Percentiles rank a stretch among this genome's conserved stretches.
These are phyloP conservation scores for Pteronura brasiliensis DNA, from an alignment of 2,113 vertebrate species.

Conservation along the genomic window DNA sequence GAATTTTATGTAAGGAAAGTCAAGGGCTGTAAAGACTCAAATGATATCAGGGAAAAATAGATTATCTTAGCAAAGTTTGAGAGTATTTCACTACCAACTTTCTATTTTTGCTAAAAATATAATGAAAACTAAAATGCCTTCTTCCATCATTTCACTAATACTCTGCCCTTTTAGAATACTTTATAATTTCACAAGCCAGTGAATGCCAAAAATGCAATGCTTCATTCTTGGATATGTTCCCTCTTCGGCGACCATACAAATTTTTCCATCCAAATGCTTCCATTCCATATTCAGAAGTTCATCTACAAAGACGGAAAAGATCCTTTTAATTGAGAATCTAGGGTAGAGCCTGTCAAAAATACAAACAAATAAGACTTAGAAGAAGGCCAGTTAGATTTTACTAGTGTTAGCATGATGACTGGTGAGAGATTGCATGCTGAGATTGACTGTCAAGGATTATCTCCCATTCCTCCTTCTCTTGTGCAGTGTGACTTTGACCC, in stretches of 20 bases:
- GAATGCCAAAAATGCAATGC: background rate
- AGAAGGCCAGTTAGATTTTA: background rate
- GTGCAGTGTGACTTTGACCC: background rate
- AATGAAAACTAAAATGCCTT: background rate
- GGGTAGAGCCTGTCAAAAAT: background rate
- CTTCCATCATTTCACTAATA: background rate
- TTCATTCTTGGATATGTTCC: background rate
- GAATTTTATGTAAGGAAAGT: background rate
- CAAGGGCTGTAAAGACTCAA: background rate
- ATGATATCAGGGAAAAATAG: background rate
- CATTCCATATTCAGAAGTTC: background rate
- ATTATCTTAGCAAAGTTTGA: background rate
- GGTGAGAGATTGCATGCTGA: rapidly evolving
- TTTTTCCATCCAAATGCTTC: background rate
- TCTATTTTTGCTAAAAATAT: background rate
- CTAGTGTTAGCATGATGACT: background rate
- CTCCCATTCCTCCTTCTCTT: no score
- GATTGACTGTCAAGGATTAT: rapidly evolving
- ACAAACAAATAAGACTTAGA: background rate
- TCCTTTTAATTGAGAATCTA: background rate
- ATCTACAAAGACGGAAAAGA: background rate
- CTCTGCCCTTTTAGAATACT: background rate
- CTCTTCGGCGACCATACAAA: background rate
- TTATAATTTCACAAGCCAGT: background rate
- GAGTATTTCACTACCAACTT: background rate